Evolutionary conservation across 2,797 vertebrate species (phyloP).

Genomic region (Meriones psammophilus): DNA sequence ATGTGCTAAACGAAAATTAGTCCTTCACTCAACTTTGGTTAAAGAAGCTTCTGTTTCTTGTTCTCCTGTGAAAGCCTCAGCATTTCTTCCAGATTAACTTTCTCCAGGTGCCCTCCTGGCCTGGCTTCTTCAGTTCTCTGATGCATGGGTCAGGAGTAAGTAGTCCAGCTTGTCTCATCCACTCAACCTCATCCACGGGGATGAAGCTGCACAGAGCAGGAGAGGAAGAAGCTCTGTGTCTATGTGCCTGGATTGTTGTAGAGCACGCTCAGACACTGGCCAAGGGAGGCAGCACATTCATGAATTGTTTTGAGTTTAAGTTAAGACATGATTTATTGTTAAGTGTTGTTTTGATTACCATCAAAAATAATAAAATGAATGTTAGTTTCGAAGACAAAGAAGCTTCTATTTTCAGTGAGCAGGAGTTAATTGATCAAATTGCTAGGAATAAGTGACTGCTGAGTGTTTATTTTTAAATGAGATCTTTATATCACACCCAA

Average conservation of each 20-base stretch:
- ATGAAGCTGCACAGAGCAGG: conserved; percentile 93
- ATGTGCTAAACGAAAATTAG: not conserved
- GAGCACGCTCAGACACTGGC: not conserved
- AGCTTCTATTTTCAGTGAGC: not conserved
- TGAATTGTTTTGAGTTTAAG: not conserved
- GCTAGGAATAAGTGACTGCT: not conserved
- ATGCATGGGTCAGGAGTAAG: conserved; percentile 94
- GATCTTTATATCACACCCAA: not conserved
- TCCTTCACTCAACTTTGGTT: not conserved
- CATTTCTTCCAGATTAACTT: conserved; percentile 99
- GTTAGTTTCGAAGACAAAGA: conserved; percentile 45
- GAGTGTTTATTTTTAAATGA: not conserved
- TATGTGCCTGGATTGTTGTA: not conserved
- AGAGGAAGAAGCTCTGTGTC: conserved; percentile 94
- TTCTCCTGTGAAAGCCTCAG: conserved; percentile 80
- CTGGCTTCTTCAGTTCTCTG: conserved; percentile 96
- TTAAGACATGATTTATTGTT: conserved; percentile 34
- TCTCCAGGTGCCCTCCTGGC: conserved; percentile 94
- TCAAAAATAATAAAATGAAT: conserved; percentile 66
- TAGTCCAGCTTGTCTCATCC: conserved; percentile 96
- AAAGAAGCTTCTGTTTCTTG: not conserved
- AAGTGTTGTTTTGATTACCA: conserved; percentile 70
- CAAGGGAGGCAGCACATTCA: not conserved
- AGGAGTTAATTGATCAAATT: not conserved
- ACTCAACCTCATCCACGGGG: conserved; percentile 91